phyloP scores from a whole-genome alignment of 37 sponge, comb jelly and placozoan genomes.

The Diacarnus erythraeanus region DNA sequence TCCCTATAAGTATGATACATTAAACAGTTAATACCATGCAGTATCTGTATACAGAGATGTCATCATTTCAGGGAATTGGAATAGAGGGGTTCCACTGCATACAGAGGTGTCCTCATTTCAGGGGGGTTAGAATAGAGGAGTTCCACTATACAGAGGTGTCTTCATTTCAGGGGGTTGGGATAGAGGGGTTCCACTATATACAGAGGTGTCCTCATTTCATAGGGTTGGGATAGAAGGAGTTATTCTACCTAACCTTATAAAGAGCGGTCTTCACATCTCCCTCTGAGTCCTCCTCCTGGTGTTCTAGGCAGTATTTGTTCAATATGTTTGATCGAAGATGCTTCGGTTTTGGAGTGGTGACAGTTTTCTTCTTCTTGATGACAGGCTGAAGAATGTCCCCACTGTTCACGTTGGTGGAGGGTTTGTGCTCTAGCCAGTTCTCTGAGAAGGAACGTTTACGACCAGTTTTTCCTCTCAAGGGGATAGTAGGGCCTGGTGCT shows the following conservation, averaged over 20 bases:
- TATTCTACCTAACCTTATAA: too few relatives aligned
- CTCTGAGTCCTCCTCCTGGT: conserved; percentile 80
- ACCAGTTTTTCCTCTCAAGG: conserved; percentile 18
- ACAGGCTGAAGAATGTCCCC: conserved; percentile 83
- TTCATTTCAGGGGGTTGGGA: too few relatives aligned
- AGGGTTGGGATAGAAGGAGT: too few relatives aligned
- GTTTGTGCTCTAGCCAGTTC: conserved; percentile 92
- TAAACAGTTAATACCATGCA: too few relatives aligned
- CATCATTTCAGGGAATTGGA: too few relatives aligned
- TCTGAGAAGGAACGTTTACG: conserved; percentile 86
- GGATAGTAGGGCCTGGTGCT: not conserved
- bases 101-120: too few relatives aligned
- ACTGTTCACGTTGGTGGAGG: conserved; percentile 52
- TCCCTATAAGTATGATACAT: conserved; percentile 72
- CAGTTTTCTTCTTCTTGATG: conserved; percentile 92
- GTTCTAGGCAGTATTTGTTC: conserved; percentile 64
- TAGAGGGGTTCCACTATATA: too few relatives aligned
- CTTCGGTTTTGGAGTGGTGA: conserved; percentile 77
- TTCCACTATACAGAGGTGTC: too few relatives aligned
- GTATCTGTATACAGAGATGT: too few relatives aligned
- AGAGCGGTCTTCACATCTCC: conserved; percentile 76
- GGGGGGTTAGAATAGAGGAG: too few relatives aligned
- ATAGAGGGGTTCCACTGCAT: too few relatives aligned
- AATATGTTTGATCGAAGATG: conserved; percentile 59
- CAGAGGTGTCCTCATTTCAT: too few relatives aligned